phyloP scores from a whole-genome alignment of 1,140 invertebrate species.

The Atta texana region DNA sequence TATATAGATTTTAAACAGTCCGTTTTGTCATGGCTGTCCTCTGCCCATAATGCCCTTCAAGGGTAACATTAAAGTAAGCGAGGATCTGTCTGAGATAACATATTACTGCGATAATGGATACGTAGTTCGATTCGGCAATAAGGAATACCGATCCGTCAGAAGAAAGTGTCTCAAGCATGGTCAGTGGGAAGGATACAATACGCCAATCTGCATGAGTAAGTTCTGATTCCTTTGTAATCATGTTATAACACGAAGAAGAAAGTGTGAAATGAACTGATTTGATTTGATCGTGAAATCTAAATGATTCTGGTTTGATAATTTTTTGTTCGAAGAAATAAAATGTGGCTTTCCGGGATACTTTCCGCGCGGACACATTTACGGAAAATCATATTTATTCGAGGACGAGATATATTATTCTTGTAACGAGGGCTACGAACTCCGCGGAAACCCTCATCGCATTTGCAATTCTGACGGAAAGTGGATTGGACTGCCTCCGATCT shows the following conservation, averaged over 20 bases:
- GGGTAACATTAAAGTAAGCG: slow-evolving; percentile 82
- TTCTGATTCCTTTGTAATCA: slow-evolving; percentile 28
- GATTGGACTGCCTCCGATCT: slow-evolving; percentile 85
- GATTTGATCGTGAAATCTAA: background rate
- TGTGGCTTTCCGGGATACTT: slow-evolving; percentile 88
- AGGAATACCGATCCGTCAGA: slow-evolving; percentile 78
- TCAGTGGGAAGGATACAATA: slow-evolving; percentile 85
- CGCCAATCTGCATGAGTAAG: slow-evolving; percentile 87
- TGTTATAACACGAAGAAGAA: background rate
- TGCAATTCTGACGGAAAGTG: slow-evolving; percentile 87
- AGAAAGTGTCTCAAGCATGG: slow-evolving; percentile 86
- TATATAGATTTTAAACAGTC: slow-evolving; percentile 82
- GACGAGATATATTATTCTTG: slow-evolving; percentile 87
- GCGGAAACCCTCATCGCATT: slow-evolving; percentile 82
- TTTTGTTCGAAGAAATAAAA: slow-evolving; percentile 77
- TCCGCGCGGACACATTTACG: slow-evolving; percentile 86
- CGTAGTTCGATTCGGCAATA: slow-evolving; percentile 80
- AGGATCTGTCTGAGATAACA: slow-evolving; percentile 75
- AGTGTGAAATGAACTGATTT: background rate
- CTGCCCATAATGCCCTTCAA: slow-evolving; percentile 82
- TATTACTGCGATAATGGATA: slow-evolving; percentile 83
- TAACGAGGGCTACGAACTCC: slow-evolving; percentile 85
- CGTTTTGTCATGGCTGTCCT: slow-evolving; percentile 87
- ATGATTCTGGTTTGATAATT: background rate
- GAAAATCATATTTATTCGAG: slow-evolving; percentile 86